A percentile compares a stretch with the other conserved stretches of the same genome.
Conservation (phyloP, 1,140 invertebrate genomes). For the Trichonephila clavata region DNA sequence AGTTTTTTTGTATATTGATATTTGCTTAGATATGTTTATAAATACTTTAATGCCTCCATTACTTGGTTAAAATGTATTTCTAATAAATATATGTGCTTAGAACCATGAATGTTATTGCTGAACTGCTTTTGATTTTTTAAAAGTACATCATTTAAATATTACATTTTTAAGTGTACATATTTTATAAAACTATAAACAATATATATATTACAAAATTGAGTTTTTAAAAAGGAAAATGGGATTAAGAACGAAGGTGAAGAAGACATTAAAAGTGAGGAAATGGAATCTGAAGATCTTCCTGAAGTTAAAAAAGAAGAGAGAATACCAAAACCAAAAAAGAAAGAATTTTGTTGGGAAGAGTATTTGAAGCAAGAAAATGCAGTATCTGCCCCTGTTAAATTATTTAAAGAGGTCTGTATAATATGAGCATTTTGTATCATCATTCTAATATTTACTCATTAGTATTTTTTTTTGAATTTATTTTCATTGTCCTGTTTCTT, state of each 20-base stretch:
- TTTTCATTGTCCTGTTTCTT: neutral
- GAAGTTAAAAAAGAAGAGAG: constrained; percentile 78
- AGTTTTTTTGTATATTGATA: too few relatives aligned
- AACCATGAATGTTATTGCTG: too few relatives aligned
- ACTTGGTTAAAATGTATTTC: too few relatives aligned
- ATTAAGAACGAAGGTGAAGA: constrained; percentile 30
- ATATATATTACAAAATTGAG: neutral
- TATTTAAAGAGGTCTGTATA: constrained; percentile 81
- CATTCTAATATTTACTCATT: neutral
- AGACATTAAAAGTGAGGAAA: constrained; percentile 63
- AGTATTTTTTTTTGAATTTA: neutral
- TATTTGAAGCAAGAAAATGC: constrained; percentile 81
- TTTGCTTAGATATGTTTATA: too few relatives aligned
- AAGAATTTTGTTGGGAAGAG: constrained; percentile 80
- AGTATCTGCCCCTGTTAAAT: constrained; percentile 79
- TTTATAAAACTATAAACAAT: too few relatives aligned
- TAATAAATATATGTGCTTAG: too few relatives aligned
- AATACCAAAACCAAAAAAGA: constrained; percentile 28
- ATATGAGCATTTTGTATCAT: too few relatives aligned
- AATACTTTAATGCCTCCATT: too few relatives aligned
- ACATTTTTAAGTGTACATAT: too few relatives aligned
- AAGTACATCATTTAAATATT: too few relatives aligned
- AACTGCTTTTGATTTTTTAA: too few relatives aligned
- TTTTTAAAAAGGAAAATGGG: constrained; percentile 3
- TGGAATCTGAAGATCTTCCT: constrained; percentile 67